Evolutionary conservation across 2,797 vertebrate species (phyloP).

Genomic region (Xenopus petersii): DNA sequence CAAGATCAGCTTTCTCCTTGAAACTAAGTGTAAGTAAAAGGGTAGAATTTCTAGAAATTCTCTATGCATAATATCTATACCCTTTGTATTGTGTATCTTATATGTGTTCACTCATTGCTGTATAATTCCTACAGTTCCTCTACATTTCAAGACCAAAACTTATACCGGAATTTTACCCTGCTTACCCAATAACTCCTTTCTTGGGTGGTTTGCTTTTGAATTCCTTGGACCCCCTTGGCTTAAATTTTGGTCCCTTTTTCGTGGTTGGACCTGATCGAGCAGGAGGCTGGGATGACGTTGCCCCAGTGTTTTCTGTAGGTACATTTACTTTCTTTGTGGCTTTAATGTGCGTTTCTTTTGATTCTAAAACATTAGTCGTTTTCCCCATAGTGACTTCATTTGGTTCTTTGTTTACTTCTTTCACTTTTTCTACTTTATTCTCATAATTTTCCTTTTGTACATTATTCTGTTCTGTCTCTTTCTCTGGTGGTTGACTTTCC

Average conservation of each 20-base stretch:
- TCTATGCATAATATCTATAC: no score
- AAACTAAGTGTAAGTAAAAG: no score
- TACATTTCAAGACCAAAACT: no score
- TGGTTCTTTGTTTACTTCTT: background rate
- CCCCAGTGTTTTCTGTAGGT: background rate
- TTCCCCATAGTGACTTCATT: background rate
- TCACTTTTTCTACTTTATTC: background rate
- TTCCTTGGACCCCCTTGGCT: constrained; percentile 52
- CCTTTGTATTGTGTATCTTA: no score
- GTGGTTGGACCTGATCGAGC: constrained; percentile 29
- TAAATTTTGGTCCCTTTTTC: constrained; percentile 53
- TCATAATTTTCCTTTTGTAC: background rate
- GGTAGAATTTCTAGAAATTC: no score
- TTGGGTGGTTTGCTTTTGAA: constrained; percentile 60
- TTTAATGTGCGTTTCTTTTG: background rate
- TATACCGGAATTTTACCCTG: background rate
- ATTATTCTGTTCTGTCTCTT: background rate
- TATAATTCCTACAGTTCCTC: background rate
- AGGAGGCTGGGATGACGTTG: background rate
- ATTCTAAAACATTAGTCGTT: background rate
- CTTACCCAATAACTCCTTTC: constrained; percentile 51
- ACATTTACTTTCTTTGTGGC: background rate
- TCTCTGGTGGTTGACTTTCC: background rate
- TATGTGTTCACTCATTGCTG: no score
- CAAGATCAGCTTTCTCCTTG: no score